These are phyloP conservation scores for Catostylus mosaicus DNA, from an alignment of 30 jellyfish, hydroid and myxozoan species.

Conservation along the genomic window DNA sequence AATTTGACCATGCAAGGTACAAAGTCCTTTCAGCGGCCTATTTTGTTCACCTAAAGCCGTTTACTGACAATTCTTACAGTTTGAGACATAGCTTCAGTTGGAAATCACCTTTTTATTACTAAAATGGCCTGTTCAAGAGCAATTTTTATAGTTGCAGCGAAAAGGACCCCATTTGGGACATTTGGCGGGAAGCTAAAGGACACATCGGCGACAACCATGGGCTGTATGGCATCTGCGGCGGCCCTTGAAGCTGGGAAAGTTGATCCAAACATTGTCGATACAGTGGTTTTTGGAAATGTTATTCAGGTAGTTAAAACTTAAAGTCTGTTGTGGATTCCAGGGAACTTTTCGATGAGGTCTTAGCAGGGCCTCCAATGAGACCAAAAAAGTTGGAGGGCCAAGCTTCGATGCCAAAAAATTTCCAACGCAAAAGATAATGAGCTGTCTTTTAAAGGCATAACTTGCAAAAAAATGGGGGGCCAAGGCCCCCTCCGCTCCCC, in stretches of 20 bases:
- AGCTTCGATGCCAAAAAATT: too few species aligned
- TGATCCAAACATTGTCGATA: conserved; percentile 75
- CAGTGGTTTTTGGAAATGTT: conserved; percentile 94
- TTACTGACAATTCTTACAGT: not conserved
- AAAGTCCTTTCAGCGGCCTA: not conserved
- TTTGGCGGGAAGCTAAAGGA: conserved; percentile 95
- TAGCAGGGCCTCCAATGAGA: too few species aligned
- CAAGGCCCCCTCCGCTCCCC: too few species aligned
- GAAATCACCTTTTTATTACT: not conserved
- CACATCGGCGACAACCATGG: conserved; percentile 83
- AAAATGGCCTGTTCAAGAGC: conserved; percentile 80
- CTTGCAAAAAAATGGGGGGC: too few species aligned
- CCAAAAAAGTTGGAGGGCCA: too few species aligned
- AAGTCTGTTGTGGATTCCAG: too few species aligned
- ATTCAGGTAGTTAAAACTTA: conserved; percentile 74
- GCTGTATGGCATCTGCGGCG: conserved; percentile 77
- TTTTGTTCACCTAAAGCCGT: not conserved
- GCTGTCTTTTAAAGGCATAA: too few species aligned
- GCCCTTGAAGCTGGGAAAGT: conserved; percentile 86
- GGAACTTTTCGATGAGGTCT: too few species aligned
- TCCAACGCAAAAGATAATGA: too few species aligned
- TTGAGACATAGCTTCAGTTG: not conserved
- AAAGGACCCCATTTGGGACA: conserved; percentile 95
- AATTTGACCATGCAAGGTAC: not conserved
- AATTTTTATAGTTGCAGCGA: conserved; percentile 90